phyloP scores from a whole-genome alignment of 2,888 invertebrate species.

The Girardia tigrina region DNA sequence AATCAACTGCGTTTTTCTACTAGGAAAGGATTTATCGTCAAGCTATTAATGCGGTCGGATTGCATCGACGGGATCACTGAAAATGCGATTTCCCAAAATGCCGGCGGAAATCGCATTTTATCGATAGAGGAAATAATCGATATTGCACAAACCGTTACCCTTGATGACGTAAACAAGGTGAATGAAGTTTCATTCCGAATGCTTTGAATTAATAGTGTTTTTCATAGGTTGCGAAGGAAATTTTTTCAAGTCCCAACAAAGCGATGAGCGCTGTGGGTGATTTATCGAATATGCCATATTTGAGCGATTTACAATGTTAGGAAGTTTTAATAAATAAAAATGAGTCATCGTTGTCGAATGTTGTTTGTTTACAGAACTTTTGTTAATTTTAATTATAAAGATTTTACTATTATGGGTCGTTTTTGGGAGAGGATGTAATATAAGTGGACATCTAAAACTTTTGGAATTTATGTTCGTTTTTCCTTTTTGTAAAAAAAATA shows the following conservation, averaged over 20 bases:
- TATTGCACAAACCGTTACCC: neutral
- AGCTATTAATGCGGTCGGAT: neutral
- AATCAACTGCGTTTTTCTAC: neutral
- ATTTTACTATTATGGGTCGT: too few species aligned
- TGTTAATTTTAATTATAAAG: too few species aligned
- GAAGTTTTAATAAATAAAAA: neutral
- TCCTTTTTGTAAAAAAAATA: too few species aligned
- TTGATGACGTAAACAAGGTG: conserved; percentile 5
- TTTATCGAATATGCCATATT: neutral
- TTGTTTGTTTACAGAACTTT: too few species aligned
- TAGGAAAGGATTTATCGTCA: neutral
- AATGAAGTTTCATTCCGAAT: neutral
- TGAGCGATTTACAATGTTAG: neutral
- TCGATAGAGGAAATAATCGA: neutral
- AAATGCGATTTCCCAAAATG: neutral
- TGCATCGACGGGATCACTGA: neutral
- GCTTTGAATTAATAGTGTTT: neutral
- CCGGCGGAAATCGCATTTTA: neutral
- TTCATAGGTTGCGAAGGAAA: neutral
- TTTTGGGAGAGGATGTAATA: too few species aligned
- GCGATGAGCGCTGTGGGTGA: neutral
- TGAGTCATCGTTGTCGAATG: too few species aligned
- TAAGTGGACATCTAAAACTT: too few species aligned
- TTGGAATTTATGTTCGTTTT: too few species aligned
- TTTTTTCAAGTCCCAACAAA: neutral